Percentiles rank a stretch among this genome's conserved stretches.
phyloP scores from a whole-genome alignment of 2,888 invertebrate genomes.

The Bellardia bayeri region DNA sequence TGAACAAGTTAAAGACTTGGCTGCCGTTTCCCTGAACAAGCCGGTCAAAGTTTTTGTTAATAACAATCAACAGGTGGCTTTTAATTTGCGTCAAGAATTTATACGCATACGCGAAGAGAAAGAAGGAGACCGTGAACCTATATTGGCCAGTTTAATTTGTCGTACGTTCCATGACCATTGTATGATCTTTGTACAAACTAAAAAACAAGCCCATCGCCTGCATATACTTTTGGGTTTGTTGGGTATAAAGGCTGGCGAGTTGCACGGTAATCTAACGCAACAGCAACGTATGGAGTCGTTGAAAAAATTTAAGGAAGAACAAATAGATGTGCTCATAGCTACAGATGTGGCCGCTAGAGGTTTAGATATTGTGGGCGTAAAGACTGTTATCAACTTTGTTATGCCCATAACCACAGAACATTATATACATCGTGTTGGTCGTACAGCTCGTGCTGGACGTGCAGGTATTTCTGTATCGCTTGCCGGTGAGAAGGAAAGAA shows the following conservation, averaged over 20 bases:
- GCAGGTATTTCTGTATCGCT: slow-evolving; percentile 97
- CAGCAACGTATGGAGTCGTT: slow-evolving; percentile 96
- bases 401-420: slow-evolving; percentile 97
- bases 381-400: slow-evolving; percentile 98
- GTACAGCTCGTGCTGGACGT: slow-evolving; percentile 97
- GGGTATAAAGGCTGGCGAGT: slow-evolving; percentile 93
- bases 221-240: slow-evolving; percentile 96
- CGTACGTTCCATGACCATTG: slow-evolving; percentile 95
- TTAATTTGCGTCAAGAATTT: slow-evolving; percentile 98
- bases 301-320: slow-evolving; percentile 93
- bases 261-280: slow-evolving; percentile 98
- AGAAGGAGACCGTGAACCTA: slow-evolving; percentile 96
- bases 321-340: slow-evolving; percentile 94
- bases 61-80: slow-evolving; percentile 97
- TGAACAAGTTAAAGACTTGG: slow-evolving; percentile 98
- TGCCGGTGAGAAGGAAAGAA: slow-evolving; percentile 96
- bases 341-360: slow-evolving; percentile 97
- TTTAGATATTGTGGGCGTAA: slow-evolving; percentile 97
- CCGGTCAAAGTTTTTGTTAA: slow-evolving; percentile 98
- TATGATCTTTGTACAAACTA: slow-evolving; percentile 98
- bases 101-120: slow-evolving; percentile 94
- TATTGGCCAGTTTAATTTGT: slow-evolving; percentile 92
- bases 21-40: slow-evolving; percentile 95
- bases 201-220: slow-evolving; percentile 96
- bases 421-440: slow-evolving; percentile 97